Base-by-base conservation (phyloP, 1,140 invertebrate genomes). In the Apis mellifera region DNA sequence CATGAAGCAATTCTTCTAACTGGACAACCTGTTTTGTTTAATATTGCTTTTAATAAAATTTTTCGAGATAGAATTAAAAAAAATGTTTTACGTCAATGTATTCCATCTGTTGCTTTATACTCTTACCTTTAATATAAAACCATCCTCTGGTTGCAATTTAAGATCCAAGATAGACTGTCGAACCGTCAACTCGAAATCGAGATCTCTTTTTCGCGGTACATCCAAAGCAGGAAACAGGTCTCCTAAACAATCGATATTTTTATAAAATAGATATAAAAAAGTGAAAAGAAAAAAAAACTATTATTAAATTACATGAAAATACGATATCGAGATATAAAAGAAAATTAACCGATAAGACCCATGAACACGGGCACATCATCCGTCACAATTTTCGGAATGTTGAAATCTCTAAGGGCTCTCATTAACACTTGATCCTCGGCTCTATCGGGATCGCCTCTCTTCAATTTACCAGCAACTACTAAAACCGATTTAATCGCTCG, bases 331-430 rank as follows among this genome's bases (percentile, higher is more conserved):
- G 5, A 42, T 42, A 42, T 42, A 42, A 42, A 42, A 52, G 48
- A 65, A 73, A 71, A 60, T n/a, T 52, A 74, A 93, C 93, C 97
- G 96, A 88, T 98, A 97, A 89, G 99, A 98, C 62, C 98, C 98
- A 87, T 96, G 93, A 99, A 99, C 21, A 99, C 94, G 1, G 97
- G 96, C 59, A 99, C 95, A 92, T 99, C 98, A 94, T 97, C 94
- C 21, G 96, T 96, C n/a, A 99, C 94, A 93, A 99, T 98, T 95
- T 99, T 99, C n/a, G 98, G 98, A 86, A 98, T 95, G 94, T 99
- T 99, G 57, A 99, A 98, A 92, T 99, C 98, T 86, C 98, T 96
- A 88, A 99, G 98, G 59, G 98, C 98, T 81, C 97, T 94, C 65
- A 98, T 93, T 65, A 98, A 95, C 32, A 98, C 93, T 86, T 96